phyloP scores from a whole-genome alignment of 2,888 invertebrate species.

The Epiblema foenella region DNA sequence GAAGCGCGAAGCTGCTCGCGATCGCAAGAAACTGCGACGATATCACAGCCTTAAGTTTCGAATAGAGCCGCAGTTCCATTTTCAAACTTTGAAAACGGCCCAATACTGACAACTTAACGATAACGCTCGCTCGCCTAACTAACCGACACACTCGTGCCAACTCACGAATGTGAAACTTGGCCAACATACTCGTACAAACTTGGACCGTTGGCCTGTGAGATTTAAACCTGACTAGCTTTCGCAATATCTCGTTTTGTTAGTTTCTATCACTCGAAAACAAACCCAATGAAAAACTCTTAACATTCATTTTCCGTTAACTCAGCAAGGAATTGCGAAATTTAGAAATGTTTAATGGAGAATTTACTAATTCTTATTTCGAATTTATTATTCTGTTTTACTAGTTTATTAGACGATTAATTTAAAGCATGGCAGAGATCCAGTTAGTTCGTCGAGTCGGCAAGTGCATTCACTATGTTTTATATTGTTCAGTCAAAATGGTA shows the following conservation, averaged over 20 bases:
- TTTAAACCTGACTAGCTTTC: constrained; percentile 7
- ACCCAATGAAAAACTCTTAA: neutral
- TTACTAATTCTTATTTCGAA: constrained; percentile 15
- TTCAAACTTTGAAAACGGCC: constrained; percentile 28
- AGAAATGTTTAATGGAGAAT: neutral
- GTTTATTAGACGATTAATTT: constrained; percentile 29
- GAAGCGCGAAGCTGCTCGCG: neutral
- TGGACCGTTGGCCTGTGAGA: constrained; percentile 24
- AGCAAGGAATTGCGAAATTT: neutral
- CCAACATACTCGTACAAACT: constrained; percentile 32
- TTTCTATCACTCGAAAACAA: neutral
- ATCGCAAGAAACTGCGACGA: neutral
- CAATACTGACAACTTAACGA: constrained; percentile 42
- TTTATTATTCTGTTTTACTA: constrained; percentile 20
- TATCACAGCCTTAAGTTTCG: constrained; percentile 30
- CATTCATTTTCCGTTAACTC: neutral
- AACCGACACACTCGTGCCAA: constrained; percentile 37
- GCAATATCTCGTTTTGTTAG: neutral
- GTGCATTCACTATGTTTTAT: constrained; percentile 43
- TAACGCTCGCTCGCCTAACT: constrained; percentile 41
- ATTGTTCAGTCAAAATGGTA: constrained; percentile 23
- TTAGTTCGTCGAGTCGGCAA: constrained; percentile 40
- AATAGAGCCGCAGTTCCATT: constrained; percentile 40
- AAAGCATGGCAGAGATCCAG: constrained; percentile 42
- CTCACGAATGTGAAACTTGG: constrained; percentile 29